Percentiles rank a stretch among this genome's conserved stretches.
These are phyloP conservation scores for roundworm (Caenorhabditis elegans) DNA, from an alignment of 1,140 invertebrate genomes.

Conservation along the genomic window WBcel235 BX284603.4:8342501-8343000, in stretches of 20 bases:
- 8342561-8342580: constrained; percentile 53
- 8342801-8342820: constrained; percentile 18
- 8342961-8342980: background rate
- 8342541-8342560: constrained; percentile 48
- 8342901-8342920: background rate
- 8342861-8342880: background rate
- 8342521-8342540: constrained; percentile 48
- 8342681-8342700: no score
- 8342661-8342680: no score
- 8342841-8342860: constrained; percentile 20
- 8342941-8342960: background rate
- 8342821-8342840: background rate
- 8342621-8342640: no score
- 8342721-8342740: no score
- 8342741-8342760: no score
- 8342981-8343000: background rate
- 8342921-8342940: constrained; percentile 2
- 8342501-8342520: no score
- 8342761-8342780: no score
- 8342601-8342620: constrained; percentile 41
- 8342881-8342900: background rate
- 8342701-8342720: no score
- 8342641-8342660: no score
- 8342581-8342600: constrained; percentile 54
- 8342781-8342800: no score